A percentile compares a stretch with the other conserved stretches of the same genome.
These are phyloP conservation scores for Thaleichthys pacificus DNA, from an alignment of 2,797 vertebrate genomes.

Conservation along the genomic window DNA sequence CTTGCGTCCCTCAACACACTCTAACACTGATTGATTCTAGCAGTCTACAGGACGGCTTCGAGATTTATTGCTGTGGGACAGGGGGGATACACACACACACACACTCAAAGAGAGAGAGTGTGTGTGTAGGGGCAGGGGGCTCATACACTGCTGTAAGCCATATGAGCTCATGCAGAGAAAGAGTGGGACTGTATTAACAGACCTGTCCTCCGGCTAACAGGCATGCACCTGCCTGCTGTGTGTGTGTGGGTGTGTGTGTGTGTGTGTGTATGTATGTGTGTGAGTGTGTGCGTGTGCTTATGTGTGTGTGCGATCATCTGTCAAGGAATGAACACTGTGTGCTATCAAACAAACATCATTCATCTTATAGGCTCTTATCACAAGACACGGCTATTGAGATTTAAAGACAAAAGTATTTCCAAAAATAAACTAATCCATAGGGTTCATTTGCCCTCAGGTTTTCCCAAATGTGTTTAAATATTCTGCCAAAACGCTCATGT, in stretches of 20 bases:
- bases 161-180: constrained; percentile 44
- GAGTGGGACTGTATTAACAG: constrained; percentile 47
- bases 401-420: too few species aligned
- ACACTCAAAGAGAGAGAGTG: constrained; percentile 19
- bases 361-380: background rate
- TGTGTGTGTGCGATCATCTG: constrained; percentile 9
- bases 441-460: constrained; percentile 8
- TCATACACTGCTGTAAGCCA: constrained; percentile 42
- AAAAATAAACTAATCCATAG: too few species aligned
- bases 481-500: constrained; percentile 37
- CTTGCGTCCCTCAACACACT: background rate
- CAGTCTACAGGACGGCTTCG: constrained; percentile 38
- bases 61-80: constrained; percentile 50
- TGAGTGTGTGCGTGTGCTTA: constrained; percentile 10
- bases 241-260: constrained; percentile 15
- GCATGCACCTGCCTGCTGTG: constrained; percentile 49
- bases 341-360: constrained; percentile 15
- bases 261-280: constrained; percentile 16
- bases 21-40: constrained; percentile 64
- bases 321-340: background rate
- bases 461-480: constrained; percentile 21
- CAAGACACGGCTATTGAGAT: background rate
- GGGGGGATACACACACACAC: background rate
- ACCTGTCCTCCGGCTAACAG: constrained; percentile 56
- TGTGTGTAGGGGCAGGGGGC: constrained; percentile 11